phyloP scores from a whole-genome alignment of 2,797 vertebrate species.

The Darevskia nairensis region DNA sequence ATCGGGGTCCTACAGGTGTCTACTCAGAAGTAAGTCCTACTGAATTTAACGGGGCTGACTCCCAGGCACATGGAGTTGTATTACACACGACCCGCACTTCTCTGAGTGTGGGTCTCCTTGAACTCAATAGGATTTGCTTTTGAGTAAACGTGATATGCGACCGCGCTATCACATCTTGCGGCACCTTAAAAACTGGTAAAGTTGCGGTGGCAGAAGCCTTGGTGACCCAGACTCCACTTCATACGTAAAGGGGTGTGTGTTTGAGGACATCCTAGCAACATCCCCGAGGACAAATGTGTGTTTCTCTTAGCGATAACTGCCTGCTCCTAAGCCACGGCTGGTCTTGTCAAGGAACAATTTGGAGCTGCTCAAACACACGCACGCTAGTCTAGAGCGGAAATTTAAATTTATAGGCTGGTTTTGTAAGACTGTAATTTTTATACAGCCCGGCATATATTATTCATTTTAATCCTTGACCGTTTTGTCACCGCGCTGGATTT shows the following conservation, averaged over 20 bases:
- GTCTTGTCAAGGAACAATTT: neutral
- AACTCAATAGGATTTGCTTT: too few species aligned
- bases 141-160: too few species aligned
- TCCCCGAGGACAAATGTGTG: too few species aligned
- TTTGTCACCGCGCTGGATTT: neutral
- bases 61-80: too few species aligned
- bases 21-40: too few species aligned
- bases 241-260: neutral
- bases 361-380: neutral
- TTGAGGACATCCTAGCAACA: neutral
- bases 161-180: too few species aligned
- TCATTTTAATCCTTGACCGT: neutral
- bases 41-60: too few species aligned
- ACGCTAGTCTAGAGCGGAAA: neutral
- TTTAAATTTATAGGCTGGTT: conserved; percentile 21
- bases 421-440: conserved; percentile 20
- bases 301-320: neutral
- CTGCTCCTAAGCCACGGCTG: neutral
- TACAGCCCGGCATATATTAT: neutral
- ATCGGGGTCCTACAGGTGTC: too few species aligned
- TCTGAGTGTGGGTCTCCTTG: too few species aligned
- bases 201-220: neutral
- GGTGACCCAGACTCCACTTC: neutral
- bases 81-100: too few species aligned
- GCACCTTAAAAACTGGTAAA: too few species aligned